Evolutionary conservation across 2,888 invertebrate genomes (phyloP).

Genomic region (Frankliniella fusca): DNA sequence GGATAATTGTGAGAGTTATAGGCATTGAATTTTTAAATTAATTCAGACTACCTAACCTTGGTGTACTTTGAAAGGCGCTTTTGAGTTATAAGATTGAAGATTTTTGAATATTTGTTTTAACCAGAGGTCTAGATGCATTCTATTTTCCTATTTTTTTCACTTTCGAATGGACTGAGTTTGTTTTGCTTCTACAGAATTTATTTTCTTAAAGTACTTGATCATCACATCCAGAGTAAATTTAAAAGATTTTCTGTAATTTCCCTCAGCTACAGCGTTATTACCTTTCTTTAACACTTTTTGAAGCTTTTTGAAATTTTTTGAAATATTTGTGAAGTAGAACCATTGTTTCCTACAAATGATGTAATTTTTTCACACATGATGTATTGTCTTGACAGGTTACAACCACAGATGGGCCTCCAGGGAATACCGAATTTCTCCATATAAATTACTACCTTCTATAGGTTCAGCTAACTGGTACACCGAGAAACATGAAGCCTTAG

Average conservation of each 20-base stretch:
- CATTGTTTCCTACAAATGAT: neutral
- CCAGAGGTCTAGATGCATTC: too few species aligned
- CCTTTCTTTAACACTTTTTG: too few species aligned
- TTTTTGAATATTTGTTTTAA: too few species aligned
- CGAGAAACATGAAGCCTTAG: neutral
- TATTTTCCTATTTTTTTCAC: too few species aligned
- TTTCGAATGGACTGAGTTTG: neutral
- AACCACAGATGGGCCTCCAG: neutral
- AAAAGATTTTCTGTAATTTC: too few species aligned
- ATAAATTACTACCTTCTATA: neutral
- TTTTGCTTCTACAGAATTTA: neutral
- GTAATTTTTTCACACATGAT: neutral
- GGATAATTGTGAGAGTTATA: too few species aligned
- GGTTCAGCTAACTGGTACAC: neutral
- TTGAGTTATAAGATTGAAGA: too few species aligned
- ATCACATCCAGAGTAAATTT: too few species aligned
- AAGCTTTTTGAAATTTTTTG: too few species aligned
- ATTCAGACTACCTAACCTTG: neutral
- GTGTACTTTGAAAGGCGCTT: neutral
- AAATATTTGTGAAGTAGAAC: too few species aligned
- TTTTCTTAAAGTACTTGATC: neutral
- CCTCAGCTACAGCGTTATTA: too few species aligned
- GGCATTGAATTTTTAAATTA: neutral
- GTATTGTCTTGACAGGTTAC: neutral
- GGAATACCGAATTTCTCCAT: neutral